phyloP scores from a whole-genome alignment of 2,113 vertebrate species.

The Noturus placidus region DNA sequence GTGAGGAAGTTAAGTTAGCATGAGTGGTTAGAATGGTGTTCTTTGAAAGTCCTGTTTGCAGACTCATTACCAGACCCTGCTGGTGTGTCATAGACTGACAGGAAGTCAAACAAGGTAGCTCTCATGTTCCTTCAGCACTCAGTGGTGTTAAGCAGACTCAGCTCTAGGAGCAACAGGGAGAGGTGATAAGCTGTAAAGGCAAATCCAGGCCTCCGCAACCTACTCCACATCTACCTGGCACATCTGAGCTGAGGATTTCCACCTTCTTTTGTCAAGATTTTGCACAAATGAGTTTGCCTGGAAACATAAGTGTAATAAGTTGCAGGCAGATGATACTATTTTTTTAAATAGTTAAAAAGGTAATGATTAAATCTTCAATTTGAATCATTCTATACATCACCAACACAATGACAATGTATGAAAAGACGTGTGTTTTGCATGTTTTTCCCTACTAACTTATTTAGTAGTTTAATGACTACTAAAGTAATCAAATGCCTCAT shows the following conservation, averaged over 20 bases:
- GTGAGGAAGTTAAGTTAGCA: conserved; percentile 64
- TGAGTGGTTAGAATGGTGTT: conserved; percentile 50
- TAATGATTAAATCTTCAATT: not conserved
- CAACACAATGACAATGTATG: not conserved
- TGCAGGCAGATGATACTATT: not conserved
- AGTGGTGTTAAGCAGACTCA: conserved; percentile 63
- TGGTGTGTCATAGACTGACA: conserved; percentile 73
- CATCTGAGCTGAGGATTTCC: not conserved
- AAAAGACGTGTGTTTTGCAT: not conserved
- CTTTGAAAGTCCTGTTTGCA: conserved; percentile 71
- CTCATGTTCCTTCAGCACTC: conserved; percentile 60
- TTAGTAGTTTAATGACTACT: not conserved
- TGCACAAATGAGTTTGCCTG: not conserved
- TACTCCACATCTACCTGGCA: conserved; percentile 29
- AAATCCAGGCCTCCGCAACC: conserved; percentile 52
- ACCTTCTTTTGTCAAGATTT: not conserved
- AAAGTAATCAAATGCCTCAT: not conserved
- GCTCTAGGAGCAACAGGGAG: conserved; percentile 63
- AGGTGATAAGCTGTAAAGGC: conserved; percentile 66
- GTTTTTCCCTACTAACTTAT: not conserved
- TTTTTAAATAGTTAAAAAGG: not conserved
- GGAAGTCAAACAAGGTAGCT: conserved; percentile 75
- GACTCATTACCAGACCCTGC: conserved; percentile 73
- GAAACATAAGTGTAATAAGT: not conserved
- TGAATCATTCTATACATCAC: not conserved